A percentile compares a stretch with the other conserved stretches of the same genome.
Conservation (phyloP, 2,888 invertebrate genomes). For the Erannis defoliaria region DNA sequence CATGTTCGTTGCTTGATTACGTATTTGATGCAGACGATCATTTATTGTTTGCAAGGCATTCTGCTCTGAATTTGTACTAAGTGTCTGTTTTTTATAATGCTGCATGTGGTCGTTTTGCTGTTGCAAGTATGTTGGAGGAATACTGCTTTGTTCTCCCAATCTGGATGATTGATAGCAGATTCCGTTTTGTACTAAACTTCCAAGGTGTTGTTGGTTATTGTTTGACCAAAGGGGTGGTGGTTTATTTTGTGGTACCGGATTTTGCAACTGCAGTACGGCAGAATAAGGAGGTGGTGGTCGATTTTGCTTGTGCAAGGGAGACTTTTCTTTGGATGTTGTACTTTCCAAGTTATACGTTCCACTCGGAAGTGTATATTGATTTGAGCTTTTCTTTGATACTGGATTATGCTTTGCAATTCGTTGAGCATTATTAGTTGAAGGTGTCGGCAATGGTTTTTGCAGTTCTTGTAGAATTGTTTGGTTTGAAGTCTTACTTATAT, state of each 20-base stretch:
- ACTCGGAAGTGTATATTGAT: neutral
- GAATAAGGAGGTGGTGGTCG: neutral
- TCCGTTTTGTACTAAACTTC: neutral
- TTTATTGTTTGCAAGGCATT: neutral
- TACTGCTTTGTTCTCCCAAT: neutral
- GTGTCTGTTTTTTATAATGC: slow-evolving; percentile 1
- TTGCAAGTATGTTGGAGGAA: neutral
- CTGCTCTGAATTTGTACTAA: slow-evolving; percentile 4
- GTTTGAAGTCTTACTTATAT: neutral
- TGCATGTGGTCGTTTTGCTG: neutral
- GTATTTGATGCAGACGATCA: neutral
- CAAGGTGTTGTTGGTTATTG: neutral
- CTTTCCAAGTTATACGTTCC: no score
- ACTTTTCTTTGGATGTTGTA: neutral
- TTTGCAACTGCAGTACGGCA: neutral
- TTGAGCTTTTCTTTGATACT: neutral
- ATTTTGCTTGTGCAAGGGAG: neutral
- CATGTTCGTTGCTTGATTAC: neutral
- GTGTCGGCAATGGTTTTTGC: slow-evolving; percentile 1
- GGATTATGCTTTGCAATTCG: neutral
- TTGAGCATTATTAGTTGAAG: neutral
- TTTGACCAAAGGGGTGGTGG: slow-evolving; percentile 3
- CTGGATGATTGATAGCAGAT: neutral
- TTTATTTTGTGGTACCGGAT: neutral
- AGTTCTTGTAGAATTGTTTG: neutral